Conservation (phyloP, 2,888 invertebrate species). For the Dicranocentrus wangi region DNA sequence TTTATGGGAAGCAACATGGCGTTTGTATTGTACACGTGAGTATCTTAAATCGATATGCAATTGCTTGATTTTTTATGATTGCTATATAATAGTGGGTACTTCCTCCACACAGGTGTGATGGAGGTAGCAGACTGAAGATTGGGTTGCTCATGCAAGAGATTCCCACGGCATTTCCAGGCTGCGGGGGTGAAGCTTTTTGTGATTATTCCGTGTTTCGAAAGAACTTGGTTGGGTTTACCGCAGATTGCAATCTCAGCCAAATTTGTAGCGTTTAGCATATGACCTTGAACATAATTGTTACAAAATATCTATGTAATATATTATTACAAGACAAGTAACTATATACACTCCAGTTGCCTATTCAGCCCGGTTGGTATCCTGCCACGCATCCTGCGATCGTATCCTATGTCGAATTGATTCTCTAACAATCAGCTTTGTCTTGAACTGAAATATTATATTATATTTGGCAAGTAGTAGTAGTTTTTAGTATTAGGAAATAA, state of each 20-base stretch:
- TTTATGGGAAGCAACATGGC: slow-evolving; percentile 83
- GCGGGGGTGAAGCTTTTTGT: slow-evolving; percentile 80
- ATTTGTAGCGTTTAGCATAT: slow-evolving; percentile 79
- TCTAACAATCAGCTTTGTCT: no score
- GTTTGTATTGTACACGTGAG: slow-evolving; percentile 70
- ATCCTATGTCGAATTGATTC: no score
- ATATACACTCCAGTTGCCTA: no score
- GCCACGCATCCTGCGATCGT: no score
- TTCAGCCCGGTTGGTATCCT: no score
- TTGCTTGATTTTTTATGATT: neutral
- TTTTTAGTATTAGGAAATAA: no score
- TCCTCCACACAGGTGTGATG: slow-evolving; percentile 73
- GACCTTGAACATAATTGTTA: no score
- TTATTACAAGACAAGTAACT: no score
- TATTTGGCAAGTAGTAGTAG: no score
- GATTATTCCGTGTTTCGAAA: slow-evolving; percentile 79
- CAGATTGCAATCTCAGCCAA: slow-evolving; percentile 81
- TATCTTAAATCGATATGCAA: no score
- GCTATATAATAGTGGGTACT: neutral
- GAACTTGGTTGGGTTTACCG: slow-evolving; percentile 79
- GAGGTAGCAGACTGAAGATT: slow-evolving; percentile 78
- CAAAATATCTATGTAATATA: no score
- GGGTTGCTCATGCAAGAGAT: slow-evolving; percentile 85
- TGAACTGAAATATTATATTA: no score
- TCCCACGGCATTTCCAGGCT: slow-evolving; percentile 81